Conservation (phyloP, 92 coral and sea anemone species). For the Montipora capitata region DNA sequence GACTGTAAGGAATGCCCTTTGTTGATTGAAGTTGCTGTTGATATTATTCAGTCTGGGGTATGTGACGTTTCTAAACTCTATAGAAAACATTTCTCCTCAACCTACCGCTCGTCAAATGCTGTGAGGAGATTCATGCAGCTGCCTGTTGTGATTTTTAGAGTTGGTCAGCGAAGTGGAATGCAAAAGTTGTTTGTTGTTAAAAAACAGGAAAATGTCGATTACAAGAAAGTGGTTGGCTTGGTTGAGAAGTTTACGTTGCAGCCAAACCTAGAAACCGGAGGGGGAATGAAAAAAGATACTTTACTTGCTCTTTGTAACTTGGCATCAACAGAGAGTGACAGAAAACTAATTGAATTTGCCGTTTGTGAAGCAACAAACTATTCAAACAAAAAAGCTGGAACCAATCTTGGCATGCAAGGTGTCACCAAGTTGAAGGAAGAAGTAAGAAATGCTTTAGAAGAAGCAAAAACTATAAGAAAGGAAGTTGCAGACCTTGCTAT, state of each 20-base stretch:
- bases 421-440: not conserved
- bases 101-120: not conserved
- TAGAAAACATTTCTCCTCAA: no score
- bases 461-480: not conserved
- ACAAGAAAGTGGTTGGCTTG: not conserved
- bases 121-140: not conserved
- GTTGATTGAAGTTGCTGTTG: no score
- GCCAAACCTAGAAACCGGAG: not conserved
- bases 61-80: no score
- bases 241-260: not conserved
- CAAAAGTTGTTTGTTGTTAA: not conserved
- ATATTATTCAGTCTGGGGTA: no score
- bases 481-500: not conserved
- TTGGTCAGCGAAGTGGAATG: not conserved
- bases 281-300: constrained; percentile 15
- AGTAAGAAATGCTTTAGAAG: not conserved
- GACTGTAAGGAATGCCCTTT: no score
- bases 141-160: not conserved
- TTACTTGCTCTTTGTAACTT: not conserved
- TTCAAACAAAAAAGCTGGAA: no score
- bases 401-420: not conserved
- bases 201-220: not conserved
- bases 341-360: no score
- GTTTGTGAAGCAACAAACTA: no score
- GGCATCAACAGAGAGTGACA: no score